Base-by-base conservation (phyloP, 1,140 invertebrate genomes). In the Vanessa atalanta region DNA sequence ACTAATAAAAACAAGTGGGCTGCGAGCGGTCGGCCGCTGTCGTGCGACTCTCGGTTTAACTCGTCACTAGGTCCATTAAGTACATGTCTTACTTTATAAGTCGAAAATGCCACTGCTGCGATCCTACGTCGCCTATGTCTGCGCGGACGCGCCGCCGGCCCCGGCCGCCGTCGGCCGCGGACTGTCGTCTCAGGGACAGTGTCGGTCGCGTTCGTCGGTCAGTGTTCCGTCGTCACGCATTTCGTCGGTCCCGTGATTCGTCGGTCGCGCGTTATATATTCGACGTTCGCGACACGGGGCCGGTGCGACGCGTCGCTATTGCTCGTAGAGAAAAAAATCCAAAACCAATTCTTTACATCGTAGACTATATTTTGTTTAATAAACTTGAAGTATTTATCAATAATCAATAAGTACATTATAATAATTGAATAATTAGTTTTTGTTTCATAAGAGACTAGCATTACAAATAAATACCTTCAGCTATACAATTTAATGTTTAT, bases 401-500 rank as follows among this genome's bases (percentile, higher is more conserved):
- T 92, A 91, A 92, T 93, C 89, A 93, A 91, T 91, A 91, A 93
- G 89, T 93, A 93, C 91, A 90, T 93, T 93, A 93, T 88, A 91
- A 91, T 93, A 91, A 93, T 91, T 93, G 91, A 93, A 93, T 93
- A 91, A 91, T 93, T 93, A 93, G 89, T 92, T 90, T 90, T 88
- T 89, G 87, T 90, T 91, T 93, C 89, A 91, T 91, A 93, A 91
- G 91, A 93, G 91, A 93, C 91, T 93, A 93, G 91, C 91, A 91
- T 91, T 91, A 93, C 89, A 91, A 93, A 91, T 91, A 90, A 92
- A 92, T 92, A 92, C 87, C 87, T 90, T 91, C 90, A 92, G 90
- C 89, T 92, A 92, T 92, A 91, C 89, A 90, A 92, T 90, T 91
- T 89, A 89, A 90, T 88, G 87, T 91, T 88, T 91, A 90, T 87